Conservation (phyloP, 2,797 vertebrate species). For the Acropternis orthonyx region DNA sequence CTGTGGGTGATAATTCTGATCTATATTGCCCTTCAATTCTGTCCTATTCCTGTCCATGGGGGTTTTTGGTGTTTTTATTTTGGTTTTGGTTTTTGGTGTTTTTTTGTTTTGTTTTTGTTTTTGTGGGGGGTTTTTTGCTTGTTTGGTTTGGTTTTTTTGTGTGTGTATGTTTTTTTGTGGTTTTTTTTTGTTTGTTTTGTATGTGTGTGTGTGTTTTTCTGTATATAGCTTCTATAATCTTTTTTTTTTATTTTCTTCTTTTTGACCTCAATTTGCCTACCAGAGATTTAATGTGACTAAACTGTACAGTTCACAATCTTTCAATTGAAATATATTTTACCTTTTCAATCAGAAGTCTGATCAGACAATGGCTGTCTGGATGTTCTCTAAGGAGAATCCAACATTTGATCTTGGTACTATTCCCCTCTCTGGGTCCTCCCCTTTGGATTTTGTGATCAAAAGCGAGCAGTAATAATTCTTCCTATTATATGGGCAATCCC, state of each 20-base stretch:
- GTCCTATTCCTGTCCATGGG: not conserved
- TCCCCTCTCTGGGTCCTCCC: not conserved
- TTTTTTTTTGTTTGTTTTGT: not conserved
- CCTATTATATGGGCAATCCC: not conserved
- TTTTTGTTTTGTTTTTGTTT: no score
- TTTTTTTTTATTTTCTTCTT: not conserved
- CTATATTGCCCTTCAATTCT: not conserved
- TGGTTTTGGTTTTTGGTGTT: no score
- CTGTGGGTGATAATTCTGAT: accelerated
- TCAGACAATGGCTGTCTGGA: not conserved
- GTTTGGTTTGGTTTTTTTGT: not conserved
- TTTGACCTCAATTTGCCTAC: not conserved
- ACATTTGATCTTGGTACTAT: not conserved
- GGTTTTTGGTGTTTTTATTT: no score
- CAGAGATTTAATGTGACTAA: not conserved
- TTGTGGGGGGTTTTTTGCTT: no score
- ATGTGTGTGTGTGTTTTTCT: not conserved
- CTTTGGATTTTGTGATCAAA: not conserved
- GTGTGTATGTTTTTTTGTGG: no score
- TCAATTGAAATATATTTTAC: not conserved
- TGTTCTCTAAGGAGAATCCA: not conserved
- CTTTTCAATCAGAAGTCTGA: not conserved
- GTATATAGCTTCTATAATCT: not conserved
- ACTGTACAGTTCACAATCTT: not conserved
- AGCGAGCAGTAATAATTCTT: not conserved